phyloP scores from a whole-genome alignment of 2,797 vertebrate species.

The Lacerta bilineata region DNA sequence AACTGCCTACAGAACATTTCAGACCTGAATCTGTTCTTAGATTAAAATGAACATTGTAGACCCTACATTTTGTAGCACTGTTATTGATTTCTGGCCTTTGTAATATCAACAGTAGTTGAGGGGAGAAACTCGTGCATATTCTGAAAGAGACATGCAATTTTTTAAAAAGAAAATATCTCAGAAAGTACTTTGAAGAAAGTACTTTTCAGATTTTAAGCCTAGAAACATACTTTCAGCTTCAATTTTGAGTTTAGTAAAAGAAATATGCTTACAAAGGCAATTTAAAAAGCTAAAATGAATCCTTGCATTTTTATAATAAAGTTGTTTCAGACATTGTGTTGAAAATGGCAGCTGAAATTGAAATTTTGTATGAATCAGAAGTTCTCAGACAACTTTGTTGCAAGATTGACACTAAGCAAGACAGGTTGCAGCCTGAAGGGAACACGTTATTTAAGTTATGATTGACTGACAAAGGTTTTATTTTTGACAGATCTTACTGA shows the following conservation, averaged over 20 bases:
- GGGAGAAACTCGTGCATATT: conserved; percentile 2
- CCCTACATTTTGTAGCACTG: neutral
- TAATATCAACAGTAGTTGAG: neutral
- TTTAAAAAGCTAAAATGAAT: conserved; percentile 15
- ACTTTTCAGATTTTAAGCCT: neutral
- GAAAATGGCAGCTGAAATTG: conserved; percentile 31
- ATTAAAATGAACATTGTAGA: conserved; percentile 8
- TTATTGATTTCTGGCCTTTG: neutral
- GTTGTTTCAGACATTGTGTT: neutral
- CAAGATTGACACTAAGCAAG: conserved; percentile 26
- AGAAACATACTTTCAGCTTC: neutral
- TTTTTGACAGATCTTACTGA: conserved; percentile 18
- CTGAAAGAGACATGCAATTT: neutral
- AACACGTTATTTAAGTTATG: conserved; percentile 36
- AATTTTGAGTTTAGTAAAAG: conserved; percentile 13
- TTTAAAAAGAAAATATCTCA: neutral
- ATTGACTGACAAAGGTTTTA: conserved; percentile 5
- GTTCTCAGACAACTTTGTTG: conserved; percentile 15
- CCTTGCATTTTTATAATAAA: conserved; percentile 14
- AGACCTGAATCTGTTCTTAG: neutral
- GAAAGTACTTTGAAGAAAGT: neutral
- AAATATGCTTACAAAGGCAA: conserved; percentile 14
- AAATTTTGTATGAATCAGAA: conserved; percentile 27
- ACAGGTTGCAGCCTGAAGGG: conserved; percentile 12
- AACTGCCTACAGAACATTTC: neutral